Percentiles rank a stretch among this genome's conserved stretches.
Conservation (phyloP, 2,113 vertebrate genomes). For the Noctilio leporinus region DNA sequence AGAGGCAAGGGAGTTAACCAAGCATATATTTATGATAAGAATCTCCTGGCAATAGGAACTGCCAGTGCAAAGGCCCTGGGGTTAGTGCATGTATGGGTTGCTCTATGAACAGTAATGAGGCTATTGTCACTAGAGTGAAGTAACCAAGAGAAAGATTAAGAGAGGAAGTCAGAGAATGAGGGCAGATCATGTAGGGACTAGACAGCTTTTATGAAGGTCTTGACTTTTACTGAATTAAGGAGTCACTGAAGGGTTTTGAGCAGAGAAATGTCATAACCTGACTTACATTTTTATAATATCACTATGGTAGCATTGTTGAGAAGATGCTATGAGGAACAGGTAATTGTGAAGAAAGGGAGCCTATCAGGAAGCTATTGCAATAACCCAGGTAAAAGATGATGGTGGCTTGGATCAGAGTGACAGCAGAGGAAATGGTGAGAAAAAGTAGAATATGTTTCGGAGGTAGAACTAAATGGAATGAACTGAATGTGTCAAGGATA, state of each 20-base stretch:
- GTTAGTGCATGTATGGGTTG: not conserved
- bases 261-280: not conserved
- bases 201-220: not conserved
- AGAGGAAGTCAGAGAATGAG: not conserved
- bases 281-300: not conserved
- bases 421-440: not conserved
- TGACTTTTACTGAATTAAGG: not conserved
- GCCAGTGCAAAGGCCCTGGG: not conserved
- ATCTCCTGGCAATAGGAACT: not conserved
- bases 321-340: not conserved
- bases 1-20: not conserved
- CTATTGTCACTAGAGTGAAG: not conserved
- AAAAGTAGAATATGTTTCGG: not conserved
- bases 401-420: not conserved
- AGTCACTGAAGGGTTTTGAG: not conserved
- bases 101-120: not conserved
- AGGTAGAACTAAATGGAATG: not conserved
- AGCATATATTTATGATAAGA: not conserved
- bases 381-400: not conserved
- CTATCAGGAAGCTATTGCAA: not conserved
- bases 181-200: not conserved
- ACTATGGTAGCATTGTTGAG: not conserved
- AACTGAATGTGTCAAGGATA: not conserved
- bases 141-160: not conserved
- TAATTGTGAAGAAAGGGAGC: not conserved